phyloP scores from a whole-genome alignment of 2,888 invertebrate genomes.

The Acleris emargana region DNA sequence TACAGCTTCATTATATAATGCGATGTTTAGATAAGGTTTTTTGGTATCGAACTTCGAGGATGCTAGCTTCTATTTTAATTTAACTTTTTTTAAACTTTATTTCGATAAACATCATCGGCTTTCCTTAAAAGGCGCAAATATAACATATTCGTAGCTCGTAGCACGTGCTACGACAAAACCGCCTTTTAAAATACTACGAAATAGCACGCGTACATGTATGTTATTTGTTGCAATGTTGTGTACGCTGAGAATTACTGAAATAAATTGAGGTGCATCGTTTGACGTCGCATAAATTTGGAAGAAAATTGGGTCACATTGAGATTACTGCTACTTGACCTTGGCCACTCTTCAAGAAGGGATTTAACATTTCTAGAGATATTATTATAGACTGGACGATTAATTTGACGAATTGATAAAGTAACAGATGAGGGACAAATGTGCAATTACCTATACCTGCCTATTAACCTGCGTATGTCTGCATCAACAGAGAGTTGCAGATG shows the following conservation, averaged over 20 bases:
- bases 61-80: too few relatives aligned
- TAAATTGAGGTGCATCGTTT: constrained; percentile 15
- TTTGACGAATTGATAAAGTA: neutral
- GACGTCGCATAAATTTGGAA: constrained; percentile 17
- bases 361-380: constrained; percentile 7
- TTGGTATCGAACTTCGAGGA: too few relatives aligned
- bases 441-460: too few relatives aligned
- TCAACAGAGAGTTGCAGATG: too few relatives aligned
- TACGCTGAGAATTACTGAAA: neutral
- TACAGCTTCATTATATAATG: constrained; percentile 13
- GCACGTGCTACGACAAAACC: constrained; percentile 17
- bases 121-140: too few relatives aligned
- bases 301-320: constrained; percentile 20
- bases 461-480: too few relatives aligned
- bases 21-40: neutral
- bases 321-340: constrained; percentile 5
- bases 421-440: too few relatives aligned
- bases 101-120: too few relatives aligned
- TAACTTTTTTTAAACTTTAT: too few relatives aligned
- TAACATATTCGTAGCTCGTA: constrained; percentile 15
- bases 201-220: neutral
- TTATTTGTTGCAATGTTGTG: too few relatives aligned
- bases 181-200: neutral
- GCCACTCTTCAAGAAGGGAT: neutral
- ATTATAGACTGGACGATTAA: too few relatives aligned